Evolutionary conservation across 2,888 invertebrate species (phyloP).

Genomic region (Pachymerium ferrugineum): DNA sequence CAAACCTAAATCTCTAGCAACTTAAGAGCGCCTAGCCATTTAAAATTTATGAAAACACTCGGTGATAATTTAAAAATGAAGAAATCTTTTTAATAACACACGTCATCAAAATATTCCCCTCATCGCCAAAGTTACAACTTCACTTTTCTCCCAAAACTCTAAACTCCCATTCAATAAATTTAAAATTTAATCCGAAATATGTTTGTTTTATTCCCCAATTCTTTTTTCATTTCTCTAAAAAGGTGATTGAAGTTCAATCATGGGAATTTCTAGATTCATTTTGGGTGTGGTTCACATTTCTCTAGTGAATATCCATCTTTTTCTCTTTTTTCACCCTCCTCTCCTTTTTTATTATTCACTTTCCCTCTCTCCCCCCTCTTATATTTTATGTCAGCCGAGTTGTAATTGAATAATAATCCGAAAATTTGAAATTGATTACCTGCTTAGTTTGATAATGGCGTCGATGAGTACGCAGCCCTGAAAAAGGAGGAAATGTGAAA

Average conservation of each 20-base stretch:
- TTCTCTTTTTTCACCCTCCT: no score
- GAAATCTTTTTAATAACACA: no score
- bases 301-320: background rate
- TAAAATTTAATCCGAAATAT: no score
- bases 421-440: conserved; percentile 24
- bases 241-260: conserved; percentile 17
- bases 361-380: background rate
- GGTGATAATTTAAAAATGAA: no score
- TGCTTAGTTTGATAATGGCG: conserved; percentile 2
- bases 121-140: no score
- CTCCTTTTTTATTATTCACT: background rate
- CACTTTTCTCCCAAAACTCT: no score
- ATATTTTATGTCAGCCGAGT: background rate
- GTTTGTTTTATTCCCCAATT: background rate
- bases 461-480: background rate
- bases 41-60: no score
- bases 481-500: background rate
- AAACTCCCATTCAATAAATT: no score
- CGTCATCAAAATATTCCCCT: no score
- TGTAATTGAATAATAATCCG: conserved; percentile 11
- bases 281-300: conserved; percentile 3
- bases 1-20: no score
- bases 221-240: background rate
- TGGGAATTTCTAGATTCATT: background rate
- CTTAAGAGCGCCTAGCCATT: no score